A percentile compares a stretch with the other conserved stretches of the same genome.
Conservation (phyloP, 2,888 invertebrate genomes). For the Eupithecia abbreviata region DNA sequence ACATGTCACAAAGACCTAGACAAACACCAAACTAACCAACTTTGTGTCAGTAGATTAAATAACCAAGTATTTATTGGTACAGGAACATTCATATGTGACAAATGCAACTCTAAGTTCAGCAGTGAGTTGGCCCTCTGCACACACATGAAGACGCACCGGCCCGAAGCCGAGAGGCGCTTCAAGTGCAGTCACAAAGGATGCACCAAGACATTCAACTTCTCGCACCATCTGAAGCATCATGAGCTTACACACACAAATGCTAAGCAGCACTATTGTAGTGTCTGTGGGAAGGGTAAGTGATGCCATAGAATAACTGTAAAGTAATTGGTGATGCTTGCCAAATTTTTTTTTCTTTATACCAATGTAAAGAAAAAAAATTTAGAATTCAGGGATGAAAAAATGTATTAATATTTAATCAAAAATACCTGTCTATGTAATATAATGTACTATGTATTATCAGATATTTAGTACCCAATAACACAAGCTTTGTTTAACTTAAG, state of each 20-base stretch:
- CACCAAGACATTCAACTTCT: slow-evolving; percentile 73
- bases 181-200: slow-evolving; percentile 66
- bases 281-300: slow-evolving; percentile 72
- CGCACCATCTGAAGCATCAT: slow-evolving; percentile 76
- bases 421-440: too few relatives aligned
- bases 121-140: slow-evolving; percentile 69
- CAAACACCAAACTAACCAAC: neutral
- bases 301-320: neutral
- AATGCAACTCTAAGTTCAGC: slow-evolving; percentile 66
- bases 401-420: too few relatives aligned
- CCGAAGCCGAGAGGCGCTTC: slow-evolving; percentile 65
- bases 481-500: too few relatives aligned
- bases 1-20: too few relatives aligned
- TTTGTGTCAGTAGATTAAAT: neutral
- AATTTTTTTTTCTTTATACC: too few relatives aligned
- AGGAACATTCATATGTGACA: slow-evolving; percentile 67
- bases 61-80: slow-evolving; percentile 25
- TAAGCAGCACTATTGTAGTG: slow-evolving; percentile 70
- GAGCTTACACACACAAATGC: slow-evolving; percentile 71
- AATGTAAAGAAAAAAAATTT: too few relatives aligned
- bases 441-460: too few relatives aligned
- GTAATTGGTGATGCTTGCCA: too few relatives aligned
- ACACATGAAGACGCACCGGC: slow-evolving; percentile 70
- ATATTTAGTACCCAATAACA: too few relatives aligned
- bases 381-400: too few relatives aligned